Percentiles rank a stretch among this genome's conserved stretches.
These are phyloP conservation scores for Caerostris darwini DNA, from an alignment of 1,140 invertebrate species.

Conservation along the genomic window DNA sequence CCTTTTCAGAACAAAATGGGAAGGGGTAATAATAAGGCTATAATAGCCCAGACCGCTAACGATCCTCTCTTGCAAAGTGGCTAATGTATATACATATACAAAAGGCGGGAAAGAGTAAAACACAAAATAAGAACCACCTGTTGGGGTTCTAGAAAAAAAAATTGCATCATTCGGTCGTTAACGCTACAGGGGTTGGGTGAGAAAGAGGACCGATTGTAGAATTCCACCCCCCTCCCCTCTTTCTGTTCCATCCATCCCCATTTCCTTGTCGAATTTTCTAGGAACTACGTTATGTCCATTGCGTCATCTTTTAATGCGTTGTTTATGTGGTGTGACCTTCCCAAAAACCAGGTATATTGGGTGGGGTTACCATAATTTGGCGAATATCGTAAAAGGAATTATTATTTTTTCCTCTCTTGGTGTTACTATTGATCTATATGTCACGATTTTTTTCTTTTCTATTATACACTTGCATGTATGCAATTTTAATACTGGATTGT, in stretches of 20 bases:
- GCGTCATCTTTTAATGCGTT: background rate
- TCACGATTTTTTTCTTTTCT: too few species aligned
- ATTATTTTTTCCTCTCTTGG: too few species aligned
- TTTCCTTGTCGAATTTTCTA: slow-evolving; percentile 3
- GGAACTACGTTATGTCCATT: background rate
- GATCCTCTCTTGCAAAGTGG: background rate
- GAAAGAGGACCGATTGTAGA: background rate
- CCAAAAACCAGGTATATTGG: background rate
- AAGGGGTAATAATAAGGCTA: background rate
- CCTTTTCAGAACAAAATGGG: background rate
- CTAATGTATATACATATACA: background rate
- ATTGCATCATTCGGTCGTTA: slow-evolving; percentile 7
- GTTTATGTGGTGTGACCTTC: slow-evolving; percentile 29
- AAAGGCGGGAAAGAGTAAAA: background rate
- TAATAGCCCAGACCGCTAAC: background rate
- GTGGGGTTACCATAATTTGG: slow-evolving; percentile 14
- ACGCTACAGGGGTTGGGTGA: slow-evolving; percentile 2
- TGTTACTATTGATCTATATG: too few species aligned
- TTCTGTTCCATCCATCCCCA: background rate
- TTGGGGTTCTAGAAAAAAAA: background rate
- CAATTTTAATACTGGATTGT: too few species aligned
- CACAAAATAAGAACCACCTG: slow-evolving; percentile 3
- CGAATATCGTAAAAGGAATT: background rate
- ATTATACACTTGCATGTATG: too few species aligned
- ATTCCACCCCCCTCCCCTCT: background rate